Conservation (phyloP, 2,113 vertebrate genomes). For the Cololabis saira region DNA sequence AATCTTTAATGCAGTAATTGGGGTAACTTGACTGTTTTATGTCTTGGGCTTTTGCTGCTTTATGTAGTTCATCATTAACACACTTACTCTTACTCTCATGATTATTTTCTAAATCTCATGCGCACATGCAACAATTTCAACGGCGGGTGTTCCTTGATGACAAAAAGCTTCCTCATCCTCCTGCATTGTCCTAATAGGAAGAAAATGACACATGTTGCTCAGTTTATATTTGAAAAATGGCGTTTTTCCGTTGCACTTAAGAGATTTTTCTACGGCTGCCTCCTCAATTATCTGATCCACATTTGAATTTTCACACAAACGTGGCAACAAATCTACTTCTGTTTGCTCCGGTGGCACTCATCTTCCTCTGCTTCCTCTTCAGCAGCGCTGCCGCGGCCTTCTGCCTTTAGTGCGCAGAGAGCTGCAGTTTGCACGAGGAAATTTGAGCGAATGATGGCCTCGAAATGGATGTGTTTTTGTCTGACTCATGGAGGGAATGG, state of each 20-base stretch:
- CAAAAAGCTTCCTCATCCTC: too few species aligned
- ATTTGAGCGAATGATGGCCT: slow-evolving; percentile 23
- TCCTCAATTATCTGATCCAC: background rate
- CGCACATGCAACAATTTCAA: too few species aligned
- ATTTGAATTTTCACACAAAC: slow-evolving; percentile 49
- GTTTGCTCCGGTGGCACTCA: slow-evolving; percentile 14
- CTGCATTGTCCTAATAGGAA: too few species aligned
- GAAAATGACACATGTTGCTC: too few species aligned
- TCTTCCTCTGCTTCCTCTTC: slow-evolving; percentile 14
- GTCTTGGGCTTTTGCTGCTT: too few species aligned
- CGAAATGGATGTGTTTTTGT: slow-evolving; percentile 33
- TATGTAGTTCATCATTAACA: too few species aligned
- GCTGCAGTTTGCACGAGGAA: slow-evolving; percentile 27
- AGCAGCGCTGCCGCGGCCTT: background rate
- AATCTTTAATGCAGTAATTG: background rate
- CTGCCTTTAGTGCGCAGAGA: slow-evolving; percentile 22
- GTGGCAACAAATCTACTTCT: slow-evolving; percentile 30
- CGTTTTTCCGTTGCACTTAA: too few species aligned
- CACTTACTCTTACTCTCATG: too few species aligned
- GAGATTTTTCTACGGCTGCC: too few species aligned
- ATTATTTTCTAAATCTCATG: too few species aligned
- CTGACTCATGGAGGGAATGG: slow-evolving; percentile 11
- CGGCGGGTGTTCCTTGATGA: too few species aligned
- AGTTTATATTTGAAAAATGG: too few species aligned
- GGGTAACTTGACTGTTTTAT: background rate